Evolutionary conservation across 2,888 invertebrate genomes (phyloP).

Genomic region (Myopa testacea): DNA sequence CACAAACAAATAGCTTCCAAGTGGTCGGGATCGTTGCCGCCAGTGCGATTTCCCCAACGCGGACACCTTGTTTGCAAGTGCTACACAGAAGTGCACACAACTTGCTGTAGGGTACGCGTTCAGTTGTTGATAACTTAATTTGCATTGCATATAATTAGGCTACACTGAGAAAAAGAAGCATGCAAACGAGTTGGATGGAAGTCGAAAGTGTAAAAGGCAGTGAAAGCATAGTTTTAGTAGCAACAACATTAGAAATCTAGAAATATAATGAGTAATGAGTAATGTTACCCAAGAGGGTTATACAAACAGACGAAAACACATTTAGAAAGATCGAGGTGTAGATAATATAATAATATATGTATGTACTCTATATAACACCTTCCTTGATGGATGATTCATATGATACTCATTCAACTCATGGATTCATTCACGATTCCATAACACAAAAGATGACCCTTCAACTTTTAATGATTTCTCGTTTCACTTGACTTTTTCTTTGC

Average conservation of each 20-base stretch:
- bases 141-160: constrained; percentile 47
- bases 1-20: constrained; percentile 36
- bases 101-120: constrained; percentile 21
- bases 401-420: no score
- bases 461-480: not conserved
- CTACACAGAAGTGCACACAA: constrained; percentile 30
- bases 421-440: no score
- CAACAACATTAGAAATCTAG: no score
- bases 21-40: constrained; percentile 31
- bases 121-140: constrained; percentile 55
- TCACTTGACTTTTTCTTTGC: not conserved
- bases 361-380: no score
- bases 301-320: no score
- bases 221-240: not conserved
- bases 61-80: constrained; percentile 9
- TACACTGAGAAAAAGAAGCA: constrained; percentile 22
- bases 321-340: no score
- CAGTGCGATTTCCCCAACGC: constrained; percentile 19
- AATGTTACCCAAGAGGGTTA: no score
- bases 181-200: not conserved
- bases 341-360: no score
- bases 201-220: not conserved
- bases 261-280: no score
- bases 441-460: no score
- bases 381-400: no score